Conservation (phyloP, 2,797 vertebrate genomes). For the Bryconaethiops microstoma region DNA sequence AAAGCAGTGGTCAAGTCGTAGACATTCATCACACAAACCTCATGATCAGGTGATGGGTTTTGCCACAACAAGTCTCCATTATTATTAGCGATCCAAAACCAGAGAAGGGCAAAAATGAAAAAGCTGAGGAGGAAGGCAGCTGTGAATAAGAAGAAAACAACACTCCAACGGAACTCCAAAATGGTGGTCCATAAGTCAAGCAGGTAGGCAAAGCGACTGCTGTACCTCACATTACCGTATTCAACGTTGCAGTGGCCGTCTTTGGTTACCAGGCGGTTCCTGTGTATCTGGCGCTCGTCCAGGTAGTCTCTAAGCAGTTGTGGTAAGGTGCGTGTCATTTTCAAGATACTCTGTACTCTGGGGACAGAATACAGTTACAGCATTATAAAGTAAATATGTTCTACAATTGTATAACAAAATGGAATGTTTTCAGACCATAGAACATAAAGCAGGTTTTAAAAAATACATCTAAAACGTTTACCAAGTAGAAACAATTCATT, state of each 20-base stretch:
- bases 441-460: too few relatives aligned
- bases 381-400: neutral
- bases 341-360: constrained; percentile 41
- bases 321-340: constrained; percentile 82
- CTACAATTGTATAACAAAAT: too few relatives aligned
- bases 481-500: too few relatives aligned
- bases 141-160: constrained; percentile 73
- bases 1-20: constrained; percentile 89
- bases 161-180: constrained; percentile 78
- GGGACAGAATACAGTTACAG: constrained; percentile 34
- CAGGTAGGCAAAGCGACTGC: constrained; percentile 85
- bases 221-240: constrained; percentile 88
- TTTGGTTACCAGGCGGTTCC: constrained; percentile 88
- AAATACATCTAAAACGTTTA: too few relatives aligned
- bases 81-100: constrained; percentile 77
- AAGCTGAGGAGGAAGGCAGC: constrained; percentile 77
- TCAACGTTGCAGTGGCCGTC: constrained; percentile 96
- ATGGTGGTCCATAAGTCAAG: constrained; percentile 91
- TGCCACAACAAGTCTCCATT: constrained; percentile 80
- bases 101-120: constrained; percentile 79
- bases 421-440: too few relatives aligned
- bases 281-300: constrained; percentile 67
- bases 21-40: constrained; percentile 85
- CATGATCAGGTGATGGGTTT: constrained; percentile 69
- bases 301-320: constrained; percentile 75